These are phyloP conservation scores for Poeciliopsis turneri DNA, from an alignment of 2,797 vertebrate genomes.

Conservation along the genomic window DNA sequence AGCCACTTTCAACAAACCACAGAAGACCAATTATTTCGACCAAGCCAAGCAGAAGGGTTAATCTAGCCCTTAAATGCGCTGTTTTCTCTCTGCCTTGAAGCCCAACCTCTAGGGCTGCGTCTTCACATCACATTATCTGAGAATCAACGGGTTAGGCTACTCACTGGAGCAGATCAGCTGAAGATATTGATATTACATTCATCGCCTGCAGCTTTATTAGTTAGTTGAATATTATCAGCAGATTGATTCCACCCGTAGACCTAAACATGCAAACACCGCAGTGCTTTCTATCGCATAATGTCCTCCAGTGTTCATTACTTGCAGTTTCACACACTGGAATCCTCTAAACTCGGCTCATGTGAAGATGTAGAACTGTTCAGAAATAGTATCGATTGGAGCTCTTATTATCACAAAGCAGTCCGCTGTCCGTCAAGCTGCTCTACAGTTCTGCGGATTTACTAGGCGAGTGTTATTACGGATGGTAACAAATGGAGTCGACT, in stretches of 20 bases:
- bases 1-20: constrained; percentile 44
- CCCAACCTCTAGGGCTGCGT: constrained; percentile 51
- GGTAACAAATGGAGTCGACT: constrained; percentile 63
- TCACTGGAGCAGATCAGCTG: constrained; percentile 51
- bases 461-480: constrained; percentile 56
- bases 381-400: constrained; percentile 59
- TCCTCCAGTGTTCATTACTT: constrained; percentile 11
- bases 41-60: constrained; percentile 64
- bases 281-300: constrained; percentile 6
- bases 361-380: constrained; percentile 42
- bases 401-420: constrained; percentile 61
- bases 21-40: constrained; percentile 66
- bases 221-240: constrained; percentile 60
- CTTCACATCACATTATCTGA: constrained; percentile 67
- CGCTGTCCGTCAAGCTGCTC: constrained; percentile 48
- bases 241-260: constrained; percentile 43
- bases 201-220: constrained; percentile 66
- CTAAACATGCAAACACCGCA: constrained; percentile 9
- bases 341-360: neutral
- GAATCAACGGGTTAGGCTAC: constrained; percentile 59
- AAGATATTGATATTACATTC: constrained; percentile 70
- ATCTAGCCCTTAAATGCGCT: constrained; percentile 35
- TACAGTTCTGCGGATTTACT: constrained; percentile 51
- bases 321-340: constrained; percentile 32
- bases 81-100: constrained; percentile 1